Conservation (phyloP, 2,888 invertebrate genomes). For the Lasioglossum figueresi region DNA sequence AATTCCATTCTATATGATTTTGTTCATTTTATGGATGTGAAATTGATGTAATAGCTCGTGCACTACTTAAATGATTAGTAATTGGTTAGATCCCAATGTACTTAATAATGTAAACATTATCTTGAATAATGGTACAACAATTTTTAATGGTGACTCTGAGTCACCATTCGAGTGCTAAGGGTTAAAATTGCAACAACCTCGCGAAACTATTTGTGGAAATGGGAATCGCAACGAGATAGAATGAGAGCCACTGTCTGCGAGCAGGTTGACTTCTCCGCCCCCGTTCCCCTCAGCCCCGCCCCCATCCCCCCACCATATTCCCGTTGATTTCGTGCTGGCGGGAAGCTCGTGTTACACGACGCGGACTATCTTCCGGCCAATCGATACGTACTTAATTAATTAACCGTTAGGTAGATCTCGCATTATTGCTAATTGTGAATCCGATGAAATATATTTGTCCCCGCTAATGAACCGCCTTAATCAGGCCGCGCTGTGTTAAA, state of each 20-base stretch:
- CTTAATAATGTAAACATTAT: too few species aligned
- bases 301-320: slow-evolving; percentile 57
- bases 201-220: slow-evolving; percentile 23
- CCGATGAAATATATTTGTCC: slow-evolving; percentile 39
- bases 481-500: slow-evolving; percentile 13
- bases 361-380: slow-evolving; percentile 75
- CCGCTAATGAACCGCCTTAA: slow-evolving; percentile 30
- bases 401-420: slow-evolving; percentile 63
- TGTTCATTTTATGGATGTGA: too few species aligned
- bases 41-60: too few species aligned
- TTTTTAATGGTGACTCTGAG: too few species aligned
- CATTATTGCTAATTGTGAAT: slow-evolving; percentile 64
- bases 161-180: too few species aligned
- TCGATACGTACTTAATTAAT: slow-evolving; percentile 82
- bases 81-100: too few species aligned
- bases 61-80: too few species aligned
- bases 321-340: slow-evolving; percentile 67
- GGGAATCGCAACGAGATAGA: slow-evolving; percentile 19
- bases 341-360: slow-evolving; percentile 77
- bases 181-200: background rate
- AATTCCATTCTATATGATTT: too few species aligned
- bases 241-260: slow-evolving; percentile 79
- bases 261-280: slow-evolving; percentile 80
- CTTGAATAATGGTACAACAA: too few species aligned
- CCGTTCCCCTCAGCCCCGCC: slow-evolving; percentile 66